Conservation (phyloP, 2,888 invertebrate species). For the Diplazon laetatorius region DNA sequence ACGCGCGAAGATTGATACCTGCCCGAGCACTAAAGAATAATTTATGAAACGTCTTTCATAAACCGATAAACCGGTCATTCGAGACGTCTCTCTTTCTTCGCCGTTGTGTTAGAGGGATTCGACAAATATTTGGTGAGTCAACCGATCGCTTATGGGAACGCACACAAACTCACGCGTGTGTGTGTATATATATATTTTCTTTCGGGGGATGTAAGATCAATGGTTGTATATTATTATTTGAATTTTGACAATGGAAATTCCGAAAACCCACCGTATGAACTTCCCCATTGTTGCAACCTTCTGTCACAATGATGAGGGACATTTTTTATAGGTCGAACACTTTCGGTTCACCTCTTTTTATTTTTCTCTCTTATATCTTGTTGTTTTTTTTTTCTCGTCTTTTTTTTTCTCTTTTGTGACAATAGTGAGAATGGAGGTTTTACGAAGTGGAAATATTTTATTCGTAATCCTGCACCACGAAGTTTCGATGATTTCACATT, state of each 20-base stretch:
- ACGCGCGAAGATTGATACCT: slow-evolving; percentile 61
- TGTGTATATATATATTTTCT: slow-evolving; percentile 27
- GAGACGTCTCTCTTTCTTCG: slow-evolving; percentile 46
- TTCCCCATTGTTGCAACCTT: not conserved
- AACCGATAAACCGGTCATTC: slow-evolving; percentile 54
- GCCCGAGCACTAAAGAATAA: slow-evolving; percentile 57
- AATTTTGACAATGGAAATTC: slow-evolving; percentile 35
- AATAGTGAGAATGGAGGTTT: too few relatives aligned
- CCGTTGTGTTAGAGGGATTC: slow-evolving; percentile 34
- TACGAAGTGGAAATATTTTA: too few relatives aligned
- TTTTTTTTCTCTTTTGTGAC: too few relatives aligned
- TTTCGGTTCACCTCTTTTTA: not conserved
- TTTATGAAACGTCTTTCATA: slow-evolving; percentile 51
- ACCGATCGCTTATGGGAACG: slow-evolving; percentile 44
- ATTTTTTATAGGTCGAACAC: slow-evolving; percentile 35
- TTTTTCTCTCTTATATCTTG: too few relatives aligned
- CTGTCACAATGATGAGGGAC: slow-evolving; percentile 1
- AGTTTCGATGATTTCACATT: not conserved
- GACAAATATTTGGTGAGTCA: slow-evolving; percentile 62
- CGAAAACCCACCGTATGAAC: slow-evolving; percentile 20
- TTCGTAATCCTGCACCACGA: too few relatives aligned
- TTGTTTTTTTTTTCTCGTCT: slow-evolving; percentile 2
- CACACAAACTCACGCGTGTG: not conserved
- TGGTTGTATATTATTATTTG: slow-evolving; percentile 39
- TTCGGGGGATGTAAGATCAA: slow-evolving; percentile 49